Conservation (phyloP, 2,797 vertebrate species). For the Helarctos malayanus region DNA sequence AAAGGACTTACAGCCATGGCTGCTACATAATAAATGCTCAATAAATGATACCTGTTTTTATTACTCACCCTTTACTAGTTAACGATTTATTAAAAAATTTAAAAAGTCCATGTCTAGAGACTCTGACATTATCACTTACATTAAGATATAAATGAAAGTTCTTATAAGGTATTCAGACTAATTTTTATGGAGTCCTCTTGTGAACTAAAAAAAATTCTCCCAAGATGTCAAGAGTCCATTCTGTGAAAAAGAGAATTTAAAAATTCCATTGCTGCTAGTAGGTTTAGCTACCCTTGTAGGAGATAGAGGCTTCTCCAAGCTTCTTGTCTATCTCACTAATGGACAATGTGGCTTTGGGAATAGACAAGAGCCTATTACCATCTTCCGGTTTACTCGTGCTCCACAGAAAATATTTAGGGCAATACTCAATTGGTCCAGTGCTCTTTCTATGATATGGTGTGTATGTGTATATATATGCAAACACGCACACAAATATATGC, state of each 20-base stretch:
- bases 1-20: background rate
- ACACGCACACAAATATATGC: background rate
- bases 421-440: background rate
- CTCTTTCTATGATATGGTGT: background rate
- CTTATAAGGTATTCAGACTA: background rate
- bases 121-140: background rate
- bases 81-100: background rate
- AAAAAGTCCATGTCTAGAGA: background rate
- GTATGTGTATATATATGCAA: background rate
- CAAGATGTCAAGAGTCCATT: background rate
- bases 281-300: background rate
- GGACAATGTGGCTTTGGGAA: background rate
- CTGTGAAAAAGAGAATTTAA: background rate
- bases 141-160: background rate
- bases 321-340: background rate
- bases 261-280: constrained; percentile 1
- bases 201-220: background rate
- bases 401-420: background rate
- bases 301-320: background rate
- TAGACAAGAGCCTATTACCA: background rate
- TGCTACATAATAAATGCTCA: background rate
- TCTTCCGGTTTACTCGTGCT: background rate
- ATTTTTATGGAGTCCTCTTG: background rate
- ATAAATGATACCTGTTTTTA: background rate
- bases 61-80: background rate